Evolutionary conservation across 1,140 invertebrate species (phyloP).

Genomic region (Diabrotica undecimpunctata): DNA sequence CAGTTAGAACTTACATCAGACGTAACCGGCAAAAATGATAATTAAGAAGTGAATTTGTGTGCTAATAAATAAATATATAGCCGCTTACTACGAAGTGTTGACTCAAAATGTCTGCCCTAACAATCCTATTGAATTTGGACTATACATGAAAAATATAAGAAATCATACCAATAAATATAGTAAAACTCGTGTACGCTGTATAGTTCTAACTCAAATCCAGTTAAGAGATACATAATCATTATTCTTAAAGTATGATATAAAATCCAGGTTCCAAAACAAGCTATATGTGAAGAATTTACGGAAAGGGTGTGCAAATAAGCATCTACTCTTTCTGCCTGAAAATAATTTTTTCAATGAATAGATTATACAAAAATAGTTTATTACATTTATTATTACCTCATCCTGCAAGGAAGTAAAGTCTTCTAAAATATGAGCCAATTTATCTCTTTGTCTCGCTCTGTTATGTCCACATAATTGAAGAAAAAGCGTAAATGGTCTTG

Average conservation of each 20-base stretch:
- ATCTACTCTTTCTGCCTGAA: conserved; percentile 87
- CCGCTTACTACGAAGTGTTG: too few relatives aligned
- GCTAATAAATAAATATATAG: too few relatives aligned
- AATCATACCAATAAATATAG: conserved; percentile 83
- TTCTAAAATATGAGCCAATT: conserved; percentile 82
- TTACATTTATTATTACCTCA: conserved; percentile 59
- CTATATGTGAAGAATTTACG: conserved; percentile 70
- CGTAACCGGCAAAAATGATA: too few relatives aligned
- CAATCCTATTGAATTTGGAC: too few relatives aligned
- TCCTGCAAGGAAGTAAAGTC: conserved; percentile 91
- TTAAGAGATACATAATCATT: conserved; percentile 92
- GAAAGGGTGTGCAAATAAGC: conserved; percentile 72
- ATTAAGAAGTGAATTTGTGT: too few relatives aligned
- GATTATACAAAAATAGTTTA: too few relatives aligned
- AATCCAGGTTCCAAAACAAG: conserved; percentile 94
- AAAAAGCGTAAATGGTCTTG: conserved; percentile 80
- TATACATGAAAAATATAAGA: too few relatives aligned
- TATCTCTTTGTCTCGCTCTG: conserved; percentile 88
- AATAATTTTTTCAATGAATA: too few relatives aligned
- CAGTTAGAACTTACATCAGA: too few relatives aligned
- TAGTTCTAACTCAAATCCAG: conserved; percentile 91
- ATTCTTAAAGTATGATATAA: conserved; percentile 91
- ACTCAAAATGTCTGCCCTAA: too few relatives aligned
- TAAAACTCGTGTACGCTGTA: conserved; percentile 96
- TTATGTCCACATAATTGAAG: conserved; percentile 94